Conservation (phyloP, 2,113 vertebrate genomes). For the Crotalus viridis region DNA sequence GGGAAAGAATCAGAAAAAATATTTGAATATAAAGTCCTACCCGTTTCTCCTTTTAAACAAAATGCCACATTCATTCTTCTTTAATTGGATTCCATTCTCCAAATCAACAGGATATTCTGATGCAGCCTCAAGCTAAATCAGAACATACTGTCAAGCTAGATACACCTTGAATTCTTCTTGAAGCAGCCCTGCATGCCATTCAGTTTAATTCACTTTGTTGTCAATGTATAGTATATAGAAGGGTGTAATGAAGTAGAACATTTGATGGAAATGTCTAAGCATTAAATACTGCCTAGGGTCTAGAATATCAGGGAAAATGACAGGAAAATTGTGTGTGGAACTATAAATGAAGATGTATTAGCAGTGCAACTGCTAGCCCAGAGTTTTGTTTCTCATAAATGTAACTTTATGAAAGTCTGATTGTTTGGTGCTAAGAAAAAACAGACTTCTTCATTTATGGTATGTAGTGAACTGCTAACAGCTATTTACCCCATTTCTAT, state of each 20-base stretch:
- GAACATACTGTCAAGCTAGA: constrained; percentile 56
- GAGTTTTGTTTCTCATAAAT: constrained; percentile 46
- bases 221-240: constrained; percentile 29
- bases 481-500: not conserved
- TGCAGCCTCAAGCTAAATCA: constrained; percentile 28
- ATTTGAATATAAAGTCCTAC: not conserved
- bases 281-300: constrained; percentile 51
- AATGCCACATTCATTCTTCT: constrained; percentile 26
- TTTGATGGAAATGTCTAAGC: constrained; percentile 44
- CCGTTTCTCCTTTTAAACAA: constrained; percentile 28
- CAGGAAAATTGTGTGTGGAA: constrained; percentile 11
- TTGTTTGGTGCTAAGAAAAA: constrained; percentile 1
- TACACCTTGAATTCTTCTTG: constrained; percentile 50
- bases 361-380: constrained; percentile 45
- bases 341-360: constrained; percentile 44
- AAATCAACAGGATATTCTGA: constrained; percentile 36
- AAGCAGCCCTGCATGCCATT: constrained; percentile 41
- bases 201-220: constrained; percentile 54
- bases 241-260: constrained; percentile 58
- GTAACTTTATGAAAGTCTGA: constrained; percentile 49
- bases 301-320: constrained; percentile 18
- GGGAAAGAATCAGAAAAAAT: not conserved
- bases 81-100: constrained; percentile 22
- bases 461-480: not conserved
- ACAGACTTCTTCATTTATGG: constrained; percentile 33